Conservation (phyloP, 2,113 vertebrate species). For the Chaenocephalus aceratus region DNA sequence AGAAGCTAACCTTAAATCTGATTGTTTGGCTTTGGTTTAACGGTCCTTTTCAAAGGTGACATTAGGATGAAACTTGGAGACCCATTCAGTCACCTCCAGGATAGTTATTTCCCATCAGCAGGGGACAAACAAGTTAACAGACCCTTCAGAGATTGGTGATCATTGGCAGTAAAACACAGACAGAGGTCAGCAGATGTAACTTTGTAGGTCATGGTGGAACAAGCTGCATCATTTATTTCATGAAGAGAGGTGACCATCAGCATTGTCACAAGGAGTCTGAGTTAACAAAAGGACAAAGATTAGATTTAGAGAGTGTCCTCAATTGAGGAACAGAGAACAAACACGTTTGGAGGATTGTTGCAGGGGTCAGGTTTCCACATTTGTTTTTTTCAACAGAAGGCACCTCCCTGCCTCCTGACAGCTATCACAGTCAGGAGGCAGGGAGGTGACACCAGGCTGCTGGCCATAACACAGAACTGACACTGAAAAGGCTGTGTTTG, state of each 20-base stretch:
- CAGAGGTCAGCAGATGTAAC: neutral
- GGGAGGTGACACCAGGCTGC: slow-evolving; percentile 6
- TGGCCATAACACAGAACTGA: slow-evolving; percentile 30
- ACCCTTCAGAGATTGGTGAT: slow-evolving; percentile 32
- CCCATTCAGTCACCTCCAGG: slow-evolving; percentile 15
- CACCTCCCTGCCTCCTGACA: slow-evolving; percentile 34
- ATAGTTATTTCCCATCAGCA: slow-evolving; percentile 24
- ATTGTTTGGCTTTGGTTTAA: slow-evolving; percentile 17
- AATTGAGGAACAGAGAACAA: slow-evolving; percentile 11
- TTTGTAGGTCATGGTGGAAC: neutral
- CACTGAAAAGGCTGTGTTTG: slow-evolving; percentile 32
- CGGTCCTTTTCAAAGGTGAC: slow-evolving; percentile 17
- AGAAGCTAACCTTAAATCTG: neutral
- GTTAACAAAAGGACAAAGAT: slow-evolving; percentile 3
- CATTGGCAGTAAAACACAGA: neutral
- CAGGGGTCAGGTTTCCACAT: slow-evolving; percentile 27
- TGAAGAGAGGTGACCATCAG: neutral
- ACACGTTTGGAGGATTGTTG: slow-evolving; percentile 33
- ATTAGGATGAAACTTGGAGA: slow-evolving; percentile 1
- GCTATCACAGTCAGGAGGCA: slow-evolving; percentile 24
- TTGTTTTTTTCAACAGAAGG: slow-evolving; percentile 30
- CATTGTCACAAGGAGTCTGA: neutral
- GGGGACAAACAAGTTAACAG: slow-evolving; percentile 27
- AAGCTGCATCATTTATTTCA: slow-evolving; percentile 1
- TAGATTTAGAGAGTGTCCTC: slow-evolving; percentile 29